These are phyloP conservation scores for Lordiphosa fenestrarum DNA, from an alignment of 2,888 invertebrate genomes.

Conservation along the genomic window DNA sequence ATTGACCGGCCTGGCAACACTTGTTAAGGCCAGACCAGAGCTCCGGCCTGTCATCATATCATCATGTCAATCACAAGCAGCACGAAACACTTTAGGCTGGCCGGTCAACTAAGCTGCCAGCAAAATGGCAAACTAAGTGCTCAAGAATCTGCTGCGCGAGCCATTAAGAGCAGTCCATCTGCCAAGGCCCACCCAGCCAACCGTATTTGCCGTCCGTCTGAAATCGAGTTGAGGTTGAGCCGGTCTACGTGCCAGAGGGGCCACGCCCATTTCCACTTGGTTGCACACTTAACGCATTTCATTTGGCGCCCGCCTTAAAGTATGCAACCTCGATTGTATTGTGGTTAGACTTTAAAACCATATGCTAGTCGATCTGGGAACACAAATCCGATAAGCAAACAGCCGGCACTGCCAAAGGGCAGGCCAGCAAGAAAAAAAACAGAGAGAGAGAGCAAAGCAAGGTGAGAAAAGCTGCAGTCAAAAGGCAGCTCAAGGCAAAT, in stretches of 20 bases:
- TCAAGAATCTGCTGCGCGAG: constrained; percentile 23
- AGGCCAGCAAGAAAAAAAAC: neutral
- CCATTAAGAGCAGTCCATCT: constrained; percentile 31
- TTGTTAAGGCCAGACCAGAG: constrained; percentile 4
- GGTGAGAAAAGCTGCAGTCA: constrained; percentile 29
- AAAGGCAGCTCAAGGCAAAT: constrained; percentile 18
- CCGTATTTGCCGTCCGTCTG: constrained; percentile 8
- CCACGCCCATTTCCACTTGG: constrained; percentile 7
- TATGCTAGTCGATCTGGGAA: neutral
- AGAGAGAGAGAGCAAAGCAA: neutral
- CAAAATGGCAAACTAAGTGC: constrained; percentile 58
- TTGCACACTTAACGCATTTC: constrained; percentile 6
- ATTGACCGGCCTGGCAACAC: constrained; percentile 2
- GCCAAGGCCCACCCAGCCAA: constrained; percentile 5
- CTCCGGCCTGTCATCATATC: constrained; percentile 42
- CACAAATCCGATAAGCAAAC: constrained; percentile 1
- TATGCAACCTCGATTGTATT: neutral
- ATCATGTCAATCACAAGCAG: constrained; percentile 60
- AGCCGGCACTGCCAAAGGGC: constrained; percentile 2
- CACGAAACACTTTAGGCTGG: constrained; percentile 50
- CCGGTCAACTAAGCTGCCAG: constrained; percentile 52
- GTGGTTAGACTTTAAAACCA: no score
- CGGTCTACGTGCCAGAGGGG: constrained; percentile 4
- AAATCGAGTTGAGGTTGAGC: constrained; percentile 26
- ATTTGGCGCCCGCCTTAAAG: neutral